Evolutionary conservation across 2,797 vertebrate species (phyloP).

Genomic region (Poecilia wingei): DNA sequence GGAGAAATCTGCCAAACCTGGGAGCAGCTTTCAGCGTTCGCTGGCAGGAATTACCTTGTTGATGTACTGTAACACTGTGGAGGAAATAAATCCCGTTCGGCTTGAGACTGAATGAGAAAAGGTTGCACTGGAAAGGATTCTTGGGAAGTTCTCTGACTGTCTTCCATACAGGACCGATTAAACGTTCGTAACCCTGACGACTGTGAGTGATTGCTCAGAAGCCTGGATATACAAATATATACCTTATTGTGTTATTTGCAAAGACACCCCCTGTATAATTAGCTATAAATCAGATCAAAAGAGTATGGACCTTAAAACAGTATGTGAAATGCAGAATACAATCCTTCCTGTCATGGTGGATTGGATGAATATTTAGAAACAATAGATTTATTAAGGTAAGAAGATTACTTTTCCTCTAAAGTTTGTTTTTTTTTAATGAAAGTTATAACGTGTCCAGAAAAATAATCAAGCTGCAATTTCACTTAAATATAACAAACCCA

Average conservation of each 20-base stretch:
- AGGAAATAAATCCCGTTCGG: conserved; percentile 63
- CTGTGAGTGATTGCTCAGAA: conserved; percentile 37
- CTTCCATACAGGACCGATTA: conserved; percentile 62
- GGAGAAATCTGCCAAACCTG: conserved; percentile 62
- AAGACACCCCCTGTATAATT: conserved; percentile 53
- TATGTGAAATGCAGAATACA: conserved; percentile 54
- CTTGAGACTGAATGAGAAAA: conserved; percentile 61
- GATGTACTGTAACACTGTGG: conserved; percentile 82
- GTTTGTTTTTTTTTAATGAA: conserved; percentile 52
- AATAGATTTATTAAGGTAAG: conserved; percentile 44
- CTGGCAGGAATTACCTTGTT: conserved; percentile 69
- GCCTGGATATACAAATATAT: conserved; percentile 73
- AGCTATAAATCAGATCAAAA: conserved; percentile 42
- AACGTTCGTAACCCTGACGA: conserved; percentile 48
- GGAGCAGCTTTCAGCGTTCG: conserved; percentile 60
- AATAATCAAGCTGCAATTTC: conserved; percentile 81
- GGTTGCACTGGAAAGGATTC: conserved; percentile 83
- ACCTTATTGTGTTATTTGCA: conserved; percentile 77
- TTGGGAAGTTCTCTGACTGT: conserved; percentile 63
- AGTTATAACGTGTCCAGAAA: conserved; percentile 66
- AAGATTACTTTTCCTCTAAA: conserved; percentile 47
- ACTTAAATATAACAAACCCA: conserved; percentile 80
- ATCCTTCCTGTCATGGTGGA: conserved; percentile 51
- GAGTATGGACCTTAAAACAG: conserved; percentile 59
- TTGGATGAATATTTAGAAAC: conserved; percentile 43